These are phyloP conservation scores for Phragmatobia fuliginosa DNA, from an alignment of 2,888 invertebrate genomes.

Conservation along the genomic window DNA sequence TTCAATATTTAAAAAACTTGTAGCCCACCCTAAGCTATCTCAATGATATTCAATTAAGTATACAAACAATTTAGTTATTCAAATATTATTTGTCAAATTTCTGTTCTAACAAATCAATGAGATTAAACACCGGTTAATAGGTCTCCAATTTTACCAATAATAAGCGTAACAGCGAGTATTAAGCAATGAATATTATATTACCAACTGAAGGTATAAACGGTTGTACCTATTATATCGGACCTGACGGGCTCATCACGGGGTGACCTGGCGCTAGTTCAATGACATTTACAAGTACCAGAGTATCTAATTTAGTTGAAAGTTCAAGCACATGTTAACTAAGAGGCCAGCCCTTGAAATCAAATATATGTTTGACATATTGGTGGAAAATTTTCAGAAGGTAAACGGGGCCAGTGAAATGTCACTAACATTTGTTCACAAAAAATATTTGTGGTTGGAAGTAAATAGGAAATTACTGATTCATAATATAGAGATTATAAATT, in stretches of 20 bases:
- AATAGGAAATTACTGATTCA: slow-evolving; percentile 17
- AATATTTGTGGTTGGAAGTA: neutral
- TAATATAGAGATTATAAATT: slow-evolving; percentile 4
- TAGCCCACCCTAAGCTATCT: neutral
- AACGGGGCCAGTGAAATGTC: neutral
- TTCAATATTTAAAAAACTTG: neutral
- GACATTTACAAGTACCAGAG: neutral
- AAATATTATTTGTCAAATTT: slow-evolving; percentile 43
- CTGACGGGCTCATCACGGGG: neutral
- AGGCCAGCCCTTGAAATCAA: neutral
- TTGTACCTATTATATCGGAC: neutral
- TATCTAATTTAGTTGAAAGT: neutral
- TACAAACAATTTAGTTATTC: slow-evolving; percentile 36
- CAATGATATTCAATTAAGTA: neutral
- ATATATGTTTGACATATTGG: neutral
- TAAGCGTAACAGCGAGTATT: slow-evolving; percentile 1
- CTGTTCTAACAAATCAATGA: slow-evolving; percentile 31
- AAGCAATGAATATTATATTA: neutral
- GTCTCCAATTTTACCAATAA: slow-evolving; percentile 17
- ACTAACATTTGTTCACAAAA: neutral
- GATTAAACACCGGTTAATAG: slow-evolving; percentile 30
- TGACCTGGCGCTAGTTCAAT: neutral
- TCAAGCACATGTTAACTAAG: neutral
- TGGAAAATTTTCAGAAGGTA: neutral
- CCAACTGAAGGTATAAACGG: neutral